Evolutionary conservation across 2,888 invertebrate species (phyloP), one percentile per base, ranked within the genome.

Genomic region (Biston stratarius): DNA sequence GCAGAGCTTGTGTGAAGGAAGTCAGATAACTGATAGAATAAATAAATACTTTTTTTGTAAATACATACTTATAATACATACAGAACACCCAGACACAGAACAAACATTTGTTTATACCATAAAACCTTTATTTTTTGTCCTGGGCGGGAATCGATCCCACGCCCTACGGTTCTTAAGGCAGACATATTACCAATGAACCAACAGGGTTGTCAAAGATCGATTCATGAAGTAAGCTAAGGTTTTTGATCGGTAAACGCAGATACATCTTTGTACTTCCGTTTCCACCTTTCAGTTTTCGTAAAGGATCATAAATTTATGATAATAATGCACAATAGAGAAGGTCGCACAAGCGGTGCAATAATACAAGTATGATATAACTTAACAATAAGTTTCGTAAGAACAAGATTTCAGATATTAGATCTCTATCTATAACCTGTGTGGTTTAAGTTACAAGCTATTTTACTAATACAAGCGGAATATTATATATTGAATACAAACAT

Each of bases 311-410:
- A 71, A 75, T 76, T 67, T 62, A 61, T 64, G 78, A 82, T 83
- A 86, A 87, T 84, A 86, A 86, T 88, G 80, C 81, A 89, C 90
- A 90, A 90, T 90, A 72, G 84, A 67, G 81, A 87, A 89, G 90
- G 90, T 75, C 86, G 66, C 34, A 57, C 67, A 77, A 85, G 86
- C 89, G 86, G 89, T 89, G 89, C 89, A 87, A 56, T 53, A 51
- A 42, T 15, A 88, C 83, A 74, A 48, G 77, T 84, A 85, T 89
- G 88, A 87, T 89, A 90, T 90, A 89, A 88, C 84, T 78, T 77
- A 90, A 91, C 92, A 92, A 91, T 92, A 90, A 90, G 87, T 91
- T 89, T 89, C 80, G 85, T 88, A 85, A 82, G 90, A 67, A 62
- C 90, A 90, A 91, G 89, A 84, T 70, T 60, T 78, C 79, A 84